Evolutionary conservation across 2,797 vertebrate genomes (phyloP).

Genomic region (Decapterus maruadsi): DNA sequence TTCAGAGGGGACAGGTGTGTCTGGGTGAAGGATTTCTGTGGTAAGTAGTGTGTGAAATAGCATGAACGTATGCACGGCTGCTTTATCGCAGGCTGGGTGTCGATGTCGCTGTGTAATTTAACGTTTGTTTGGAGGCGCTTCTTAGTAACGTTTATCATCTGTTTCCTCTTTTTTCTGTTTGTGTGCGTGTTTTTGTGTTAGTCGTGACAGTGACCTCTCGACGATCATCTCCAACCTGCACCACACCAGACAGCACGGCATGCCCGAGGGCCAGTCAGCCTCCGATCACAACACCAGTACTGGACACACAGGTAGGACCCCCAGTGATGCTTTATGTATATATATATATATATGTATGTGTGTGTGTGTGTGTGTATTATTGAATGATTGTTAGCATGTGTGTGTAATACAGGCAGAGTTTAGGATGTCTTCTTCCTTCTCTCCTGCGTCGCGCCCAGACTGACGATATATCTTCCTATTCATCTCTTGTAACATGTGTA

Average conservation of each 20-base stretch:
- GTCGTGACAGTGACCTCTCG: constrained; percentile 94
- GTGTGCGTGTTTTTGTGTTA: constrained; percentile 75
- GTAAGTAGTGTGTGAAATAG: constrained; percentile 53
- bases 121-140: constrained; percentile 42
- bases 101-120: constrained; percentile 28
- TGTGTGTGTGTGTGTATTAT: neutral
- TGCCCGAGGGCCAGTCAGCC: constrained; percentile 94
- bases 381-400: neutral
- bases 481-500: constrained; percentile 58
- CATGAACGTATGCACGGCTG: constrained; percentile 31
- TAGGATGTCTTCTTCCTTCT: constrained; percentile 9
- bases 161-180: constrained; percentile 17
- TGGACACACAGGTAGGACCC: constrained; percentile 91
- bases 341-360: neutral
- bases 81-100: constrained; percentile 4
- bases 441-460: constrained; percentile 4
- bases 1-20: constrained; percentile 34
- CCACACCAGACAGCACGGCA: constrained; percentile 94
- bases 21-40: constrained; percentile 49
- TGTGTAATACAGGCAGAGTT: neutral
- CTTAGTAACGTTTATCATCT: constrained; percentile 42
- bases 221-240: constrained; percentile 96
- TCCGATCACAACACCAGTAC: constrained; percentile 91
- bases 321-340: constrained; percentile 4
- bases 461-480: constrained; percentile 40